A percentile compares a stretch with the other conserved stretches of the same genome.
phyloP scores from a whole-genome alignment of 2,888 invertebrate species.

The Ischnura elegans region DNA sequence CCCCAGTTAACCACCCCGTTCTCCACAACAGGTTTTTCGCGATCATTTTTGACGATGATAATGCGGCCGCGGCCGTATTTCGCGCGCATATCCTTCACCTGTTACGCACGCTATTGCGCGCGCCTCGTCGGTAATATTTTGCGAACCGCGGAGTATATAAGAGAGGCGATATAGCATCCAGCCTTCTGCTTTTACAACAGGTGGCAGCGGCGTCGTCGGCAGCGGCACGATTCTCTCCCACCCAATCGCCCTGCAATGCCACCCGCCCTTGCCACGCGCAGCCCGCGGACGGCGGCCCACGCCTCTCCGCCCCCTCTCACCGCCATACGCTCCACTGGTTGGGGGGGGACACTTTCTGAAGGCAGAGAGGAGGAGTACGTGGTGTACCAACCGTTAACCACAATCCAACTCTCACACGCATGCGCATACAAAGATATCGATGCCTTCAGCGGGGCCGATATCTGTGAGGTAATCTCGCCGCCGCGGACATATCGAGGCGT shows the following conservation, averaged over 20 bases:
- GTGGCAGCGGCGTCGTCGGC: not conserved
- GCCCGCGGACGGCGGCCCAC: not conserved
- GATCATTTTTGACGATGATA: not conserved
- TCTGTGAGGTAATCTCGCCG: conserved; percentile 29
- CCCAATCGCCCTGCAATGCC: not conserved
- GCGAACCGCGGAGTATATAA: not conserved
- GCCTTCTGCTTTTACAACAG: not conserved
- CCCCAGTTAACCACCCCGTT: not conserved
- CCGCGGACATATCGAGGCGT: not conserved
- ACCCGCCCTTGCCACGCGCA: not conserved
- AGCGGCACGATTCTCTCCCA: too few relatives aligned
- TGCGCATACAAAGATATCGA: too few relatives aligned
- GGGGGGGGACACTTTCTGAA: not conserved
- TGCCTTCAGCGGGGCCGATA: not conserved
- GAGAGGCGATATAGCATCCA: not conserved
- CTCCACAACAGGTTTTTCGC: not conserved
- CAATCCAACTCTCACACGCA: not conserved
- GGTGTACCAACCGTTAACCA: not conserved
- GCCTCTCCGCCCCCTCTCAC: not conserved
- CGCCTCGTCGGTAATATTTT: not conserved
- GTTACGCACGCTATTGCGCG: not conserved
- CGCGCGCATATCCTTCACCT: conserved; percentile 1
- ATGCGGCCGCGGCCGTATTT: not conserved
- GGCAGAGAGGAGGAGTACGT: too few relatives aligned
- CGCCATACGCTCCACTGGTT: not conserved